Evolutionary conservation across 64 coral and sea anemone genomes (phyloP), one percentile per base, ranked within the genome.

Genomic region (Actinia tenebrosa): DNA sequence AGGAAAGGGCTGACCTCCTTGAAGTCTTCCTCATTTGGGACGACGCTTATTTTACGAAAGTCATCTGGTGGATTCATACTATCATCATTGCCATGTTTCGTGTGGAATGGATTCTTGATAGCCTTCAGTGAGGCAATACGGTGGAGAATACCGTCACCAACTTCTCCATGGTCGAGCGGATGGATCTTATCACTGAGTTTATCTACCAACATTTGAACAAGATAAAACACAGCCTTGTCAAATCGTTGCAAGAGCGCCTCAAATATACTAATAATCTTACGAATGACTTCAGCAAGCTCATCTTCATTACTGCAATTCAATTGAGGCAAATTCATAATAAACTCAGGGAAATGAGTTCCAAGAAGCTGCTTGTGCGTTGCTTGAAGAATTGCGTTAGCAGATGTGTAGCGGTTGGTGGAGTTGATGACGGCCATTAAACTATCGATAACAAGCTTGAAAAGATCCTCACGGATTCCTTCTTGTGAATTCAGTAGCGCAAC

Each of bases 1-100:
- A 98, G 87, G 63, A 98, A 98, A 53, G 89, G 89, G 26, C 66
- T 94, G 59, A 86, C 59, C 26, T 22, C 37, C 22, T 88, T 26
- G 63, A 93, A 83, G 55, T 98, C 95, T 15, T 17, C 64, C 14
- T 56, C 88, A 50, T 82, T 62, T 22, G 95, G 95, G 26, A 89
- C 79, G 15, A 98, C 80, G 69, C 88, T 91, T 0, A 94, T n/a
- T 20, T 80, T 44, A 72, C 85, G 84, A 47, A 98, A 98, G 50
- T 98, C 88, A 45, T 94, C 60, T 10, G 92, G 95, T 3, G 95
- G 95, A 10, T 26, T 64, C 79, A 23, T 88, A 18, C 52, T 27
- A 19, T 89, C 80, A 69, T 71, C 23, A 26, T 3, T 80, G 84
- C 3, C 26, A 26, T 59, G 61, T 45, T 45, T 83, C 22, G 15